phyloP scores from a whole-genome alignment of 2,113 vertebrate genomes.

The Anoura caudifer region DNA sequence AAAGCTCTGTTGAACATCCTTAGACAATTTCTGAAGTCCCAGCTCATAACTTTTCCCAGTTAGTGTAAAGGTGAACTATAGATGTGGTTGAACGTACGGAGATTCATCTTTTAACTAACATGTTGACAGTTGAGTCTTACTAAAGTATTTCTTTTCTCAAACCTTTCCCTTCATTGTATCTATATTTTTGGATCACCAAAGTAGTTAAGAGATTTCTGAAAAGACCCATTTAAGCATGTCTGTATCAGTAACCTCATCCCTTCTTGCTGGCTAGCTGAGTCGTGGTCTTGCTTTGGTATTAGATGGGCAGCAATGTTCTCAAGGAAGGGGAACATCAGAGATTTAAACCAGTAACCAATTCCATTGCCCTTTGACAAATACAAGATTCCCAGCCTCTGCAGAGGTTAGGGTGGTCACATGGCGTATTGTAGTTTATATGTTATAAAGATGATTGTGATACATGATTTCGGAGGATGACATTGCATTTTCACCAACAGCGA shows the following conservation, averaged over 20 bases:
- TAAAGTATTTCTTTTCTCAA: neutral
- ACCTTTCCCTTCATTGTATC: neutral
- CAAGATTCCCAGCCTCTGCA: neutral
- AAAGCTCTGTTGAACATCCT: neutral
- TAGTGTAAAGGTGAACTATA: neutral
- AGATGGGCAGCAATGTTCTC: neutral
- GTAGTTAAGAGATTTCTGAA: neutral
- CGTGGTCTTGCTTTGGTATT: neutral
- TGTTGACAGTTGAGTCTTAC: neutral
- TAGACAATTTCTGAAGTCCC: neutral
- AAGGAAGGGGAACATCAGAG: neutral
- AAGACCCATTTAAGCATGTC: neutral
- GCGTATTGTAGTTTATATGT: neutral
- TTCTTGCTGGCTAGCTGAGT: neutral
- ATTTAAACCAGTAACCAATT: neutral
- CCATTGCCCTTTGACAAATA: neutral
- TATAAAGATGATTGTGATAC: neutral
- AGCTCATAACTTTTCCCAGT: neutral
- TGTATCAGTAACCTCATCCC: accelerated
- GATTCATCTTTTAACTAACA: neutral
- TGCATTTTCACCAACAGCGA: neutral
- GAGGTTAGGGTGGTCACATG: neutral
- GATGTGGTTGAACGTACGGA: neutral
- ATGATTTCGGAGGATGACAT: neutral
- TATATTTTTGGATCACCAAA: neutral